These are phyloP conservation scores for Euplexia lucipara DNA, from an alignment of 2,888 invertebrate species.

Conservation along the genomic window DNA sequence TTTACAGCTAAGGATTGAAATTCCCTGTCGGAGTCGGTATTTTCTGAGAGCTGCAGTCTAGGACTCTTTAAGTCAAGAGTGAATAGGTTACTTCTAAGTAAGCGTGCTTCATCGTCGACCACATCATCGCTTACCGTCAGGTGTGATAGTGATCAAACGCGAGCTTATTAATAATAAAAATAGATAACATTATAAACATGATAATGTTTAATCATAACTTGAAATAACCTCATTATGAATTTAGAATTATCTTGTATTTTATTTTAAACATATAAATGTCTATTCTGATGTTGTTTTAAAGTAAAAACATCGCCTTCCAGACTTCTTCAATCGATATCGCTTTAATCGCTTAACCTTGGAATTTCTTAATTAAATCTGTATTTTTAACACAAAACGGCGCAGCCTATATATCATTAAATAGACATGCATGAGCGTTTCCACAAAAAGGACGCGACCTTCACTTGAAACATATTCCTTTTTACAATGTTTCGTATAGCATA, in stretches of 20 bases:
- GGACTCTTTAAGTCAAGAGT: too few species aligned
- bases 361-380: slow-evolving; percentile 57
- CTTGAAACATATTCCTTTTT: slow-evolving; percentile 46
- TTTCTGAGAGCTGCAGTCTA: too few species aligned
- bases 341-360: slow-evolving; percentile 51
- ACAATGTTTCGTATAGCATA: slow-evolving; percentile 40
- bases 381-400: slow-evolving; percentile 41
- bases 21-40: too few species aligned
- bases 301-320: slow-evolving; percentile 17
- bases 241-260: neutral
- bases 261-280: neutral
- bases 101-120: too few species aligned
- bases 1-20: too few species aligned
- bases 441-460: slow-evolving; percentile 53
- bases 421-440: slow-evolving; percentile 53
- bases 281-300: neutral
- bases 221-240: too few species aligned
- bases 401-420: slow-evolving; percentile 49
- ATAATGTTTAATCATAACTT: too few species aligned
- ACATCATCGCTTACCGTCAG: too few species aligned
- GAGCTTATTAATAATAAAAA: too few species aligned
- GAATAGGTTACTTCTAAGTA: too few species aligned
- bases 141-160: too few species aligned
- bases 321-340: slow-evolving; percentile 41
- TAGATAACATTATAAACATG: too few species aligned